Evolutionary conservation across 2,113 vertebrate genomes (phyloP).

Genomic region (Sinocyclocheilus anophthalmus): DNA sequence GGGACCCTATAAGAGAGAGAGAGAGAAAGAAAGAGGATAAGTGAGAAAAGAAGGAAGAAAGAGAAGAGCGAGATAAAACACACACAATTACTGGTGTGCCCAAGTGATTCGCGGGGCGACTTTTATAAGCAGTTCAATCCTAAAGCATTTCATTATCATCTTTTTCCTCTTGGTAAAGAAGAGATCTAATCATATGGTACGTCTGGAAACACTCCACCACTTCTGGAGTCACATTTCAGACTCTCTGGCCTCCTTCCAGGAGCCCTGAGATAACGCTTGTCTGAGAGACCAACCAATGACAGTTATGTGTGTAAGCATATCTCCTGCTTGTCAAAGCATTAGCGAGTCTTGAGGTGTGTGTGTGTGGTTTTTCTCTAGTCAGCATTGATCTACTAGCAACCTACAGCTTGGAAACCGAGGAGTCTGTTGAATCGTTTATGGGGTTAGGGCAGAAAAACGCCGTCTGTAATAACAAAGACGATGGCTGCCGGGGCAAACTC

Average conservation of each 20-base stretch:
- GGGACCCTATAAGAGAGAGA: slow-evolving; percentile 83
- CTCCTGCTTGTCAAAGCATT: slow-evolving; percentile 33
- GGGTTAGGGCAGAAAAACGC: slow-evolving; percentile 55
- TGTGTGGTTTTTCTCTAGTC: slow-evolving; percentile 28
- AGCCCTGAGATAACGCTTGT: slow-evolving; percentile 42
- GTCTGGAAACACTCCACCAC: slow-evolving; percentile 37
- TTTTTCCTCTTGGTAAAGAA: slow-evolving; percentile 23
- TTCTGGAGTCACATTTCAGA: slow-evolving; percentile 37
- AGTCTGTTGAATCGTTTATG: slow-evolving; percentile 72
- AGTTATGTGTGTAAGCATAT: slow-evolving; percentile 53
- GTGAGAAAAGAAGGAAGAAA: slow-evolving; percentile 24
- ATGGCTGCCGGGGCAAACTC: slow-evolving; percentile 65
- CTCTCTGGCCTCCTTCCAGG: slow-evolving; percentile 45
- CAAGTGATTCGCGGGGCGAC: slow-evolving; percentile 6
- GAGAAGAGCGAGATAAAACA: not conserved
- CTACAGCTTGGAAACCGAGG: slow-evolving; percentile 56
- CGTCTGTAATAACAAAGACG: slow-evolving; percentile 57
- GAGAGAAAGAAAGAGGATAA: not conserved
- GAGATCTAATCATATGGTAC: slow-evolving; percentile 34
- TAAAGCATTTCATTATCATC: slow-evolving; percentile 27
- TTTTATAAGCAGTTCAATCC: slow-evolving; percentile 31
- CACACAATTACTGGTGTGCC: not conserved
- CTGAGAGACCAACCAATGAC: slow-evolving; percentile 32
- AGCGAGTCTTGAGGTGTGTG: not conserved
- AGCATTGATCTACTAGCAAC: slow-evolving; percentile 45